Base-by-base conservation (phyloP, 2,113 vertebrate genomes). In the Halcyon malimbica region DNA sequence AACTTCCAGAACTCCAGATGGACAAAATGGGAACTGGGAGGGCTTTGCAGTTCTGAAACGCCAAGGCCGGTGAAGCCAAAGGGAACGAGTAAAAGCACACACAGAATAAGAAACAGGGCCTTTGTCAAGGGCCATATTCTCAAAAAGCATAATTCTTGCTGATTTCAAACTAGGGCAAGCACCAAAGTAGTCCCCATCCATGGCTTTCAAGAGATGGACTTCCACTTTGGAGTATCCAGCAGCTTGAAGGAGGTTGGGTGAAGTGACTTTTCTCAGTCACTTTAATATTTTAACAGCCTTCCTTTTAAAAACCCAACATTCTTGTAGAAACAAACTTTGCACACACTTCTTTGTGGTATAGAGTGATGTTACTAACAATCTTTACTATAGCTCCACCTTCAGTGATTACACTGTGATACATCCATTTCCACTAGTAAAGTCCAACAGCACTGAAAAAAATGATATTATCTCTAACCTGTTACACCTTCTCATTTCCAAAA, bases 81-180 rank as follows among this genome's bases (percentile, higher is more conserved):
- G 31, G 4, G 56, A 84, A 24, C 1, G 5, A 48, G 25, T 48
- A 5, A 14, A 59, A 59, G 5, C 4, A 0, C 21, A 9, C 8
- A 1, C 1, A 56, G 20, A 63, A 44, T 31, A 42, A 63, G 16
- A 69, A 69, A 35, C 11, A 31, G 69, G 35, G 20, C 18, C 41
- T 70, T 41, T 21, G 28, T 35, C 0, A 0, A 69, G 48, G 29
- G n/a, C 16, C 2, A 2, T n/a, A 44, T 26, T 16, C 31, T 44
- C 44, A 23, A 29, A 31, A 59, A 13, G 2, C 13, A 2, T 37
- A 53, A 46, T 28, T 53, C 31, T 44, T 5, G 2, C 5, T 4
- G 10, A 60, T 29, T 54, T 69, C 12, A n/a, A 16, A 46, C 17
- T 15, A 51, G 10, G 60, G 23, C 39, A 76, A 53, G 33, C 0